Evolutionary conservation across 1,140 invertebrate species (phyloP), one percentile per base, ranked within the genome.

Genomic region (Gryon sp.): DNA sequence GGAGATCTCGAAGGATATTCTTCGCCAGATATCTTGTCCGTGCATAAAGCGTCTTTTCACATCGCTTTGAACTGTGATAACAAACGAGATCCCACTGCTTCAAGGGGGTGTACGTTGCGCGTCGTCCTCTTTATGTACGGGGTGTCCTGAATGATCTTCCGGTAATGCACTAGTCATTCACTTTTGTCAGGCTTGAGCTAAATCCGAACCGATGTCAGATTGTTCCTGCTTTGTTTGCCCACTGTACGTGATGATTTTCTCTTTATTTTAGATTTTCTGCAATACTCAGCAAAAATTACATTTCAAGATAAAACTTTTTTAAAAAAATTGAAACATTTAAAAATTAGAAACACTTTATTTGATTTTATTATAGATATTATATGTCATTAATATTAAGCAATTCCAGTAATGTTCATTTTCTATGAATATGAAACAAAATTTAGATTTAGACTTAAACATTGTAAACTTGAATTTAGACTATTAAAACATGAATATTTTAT

Each of bases 1-100:
- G 41, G 18, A 40, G 66, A 70, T 76, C 62, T 48, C 18, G 28
- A 30, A 19, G 52, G 34, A 72, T 77, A 68, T 72, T 76, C 66
- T 66, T 72, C 34, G 60, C 19, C 46, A 68, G 66, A 72, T 68
- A 55, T 57, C 75, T 77, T 62, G 74, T 66, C 53, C 46, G 20
- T 57, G 68, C 68, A 72, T 72, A 72, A 68, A 77, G 75, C 65
- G 62, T 38, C 68, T 57, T 77, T 77, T 77, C 66, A 68, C 46
- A 41, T 59, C 46, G 46, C 75, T 68, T 77, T 72, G 75, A 77
- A 57, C 38, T 34, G 34, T 48, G 66, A 68, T 72, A 72, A 72
- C 75, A 72, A 68, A 66, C 53, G 59, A 73, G 45, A 12, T 36
- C 1, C 19, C 40, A 22, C 30, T 36, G 9, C 53, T 43, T 4